A percentile compares a stretch with the other conserved stretches of the same genome.
These are phyloP conservation scores for Takifugu bimaculatus DNA, from an alignment of 2,113 vertebrate species.

Conservation along the genomic window DNA sequence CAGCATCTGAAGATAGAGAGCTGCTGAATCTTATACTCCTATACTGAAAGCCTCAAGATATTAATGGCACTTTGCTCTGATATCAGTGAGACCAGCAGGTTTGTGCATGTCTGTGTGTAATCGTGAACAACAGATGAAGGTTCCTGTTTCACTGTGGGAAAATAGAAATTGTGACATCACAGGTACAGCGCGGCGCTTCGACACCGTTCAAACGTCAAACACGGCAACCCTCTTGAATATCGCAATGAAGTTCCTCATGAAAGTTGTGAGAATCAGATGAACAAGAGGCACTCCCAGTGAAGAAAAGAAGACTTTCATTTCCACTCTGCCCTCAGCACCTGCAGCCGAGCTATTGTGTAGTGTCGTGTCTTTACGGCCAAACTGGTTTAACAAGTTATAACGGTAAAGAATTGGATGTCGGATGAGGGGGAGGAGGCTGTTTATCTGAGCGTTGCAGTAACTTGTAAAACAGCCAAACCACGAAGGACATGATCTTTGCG, in stretches of 20 bases:
- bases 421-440: not conserved
- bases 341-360: not conserved
- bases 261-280: conserved; percentile 40
- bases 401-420: too few species aligned
- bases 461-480: not conserved
- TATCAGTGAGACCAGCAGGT: too few species aligned
- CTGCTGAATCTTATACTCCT: too few species aligned
- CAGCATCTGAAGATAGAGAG: conserved; percentile 15
- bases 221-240: conserved; percentile 12
- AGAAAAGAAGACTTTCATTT: conserved; percentile 54
- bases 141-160: too few species aligned
- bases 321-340: conserved; percentile 36
- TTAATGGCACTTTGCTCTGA: too few species aligned
- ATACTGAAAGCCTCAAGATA: too few species aligned
- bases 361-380: too few species aligned
- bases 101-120: too few species aligned
- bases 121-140: too few species aligned
- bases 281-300: conserved; percentile 73
- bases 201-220: conserved; percentile 6
- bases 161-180: too few species aligned
- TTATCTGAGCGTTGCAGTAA: conserved; percentile 4
- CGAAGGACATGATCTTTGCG: conserved; percentile 7
- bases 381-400: too few species aligned
- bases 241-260: conserved; percentile 19
- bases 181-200: too few species aligned